Evolutionary conservation across 2,797 vertebrate genomes (phyloP).

Genomic region (Molothrus aeneus): DNA sequence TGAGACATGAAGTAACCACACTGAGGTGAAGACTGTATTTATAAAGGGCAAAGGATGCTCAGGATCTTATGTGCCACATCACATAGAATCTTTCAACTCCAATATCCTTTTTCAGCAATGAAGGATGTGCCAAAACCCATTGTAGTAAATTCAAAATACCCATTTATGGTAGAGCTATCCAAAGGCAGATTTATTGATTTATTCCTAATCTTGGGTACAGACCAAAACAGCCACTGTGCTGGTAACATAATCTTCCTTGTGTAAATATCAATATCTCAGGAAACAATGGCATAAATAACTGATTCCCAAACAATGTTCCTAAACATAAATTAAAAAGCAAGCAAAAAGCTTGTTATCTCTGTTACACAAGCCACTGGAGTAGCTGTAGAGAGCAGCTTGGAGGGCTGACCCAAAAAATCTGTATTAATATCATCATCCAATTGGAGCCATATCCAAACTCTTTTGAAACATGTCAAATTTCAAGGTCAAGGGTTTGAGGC

Average conservation of each 20-base stretch:
- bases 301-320: not conserved
- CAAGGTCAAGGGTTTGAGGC: not conserved
- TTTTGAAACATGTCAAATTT: not conserved
- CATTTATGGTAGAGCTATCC: not conserved
- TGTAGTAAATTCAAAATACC: not conserved
- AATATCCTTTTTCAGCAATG: not conserved
- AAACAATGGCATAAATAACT: slow-evolving; percentile 29
- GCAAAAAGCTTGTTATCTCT: not conserved
- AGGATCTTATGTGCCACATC: not conserved
- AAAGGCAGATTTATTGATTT: slow-evolving; percentile 23
- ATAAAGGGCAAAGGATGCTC: slow-evolving; percentile 36
- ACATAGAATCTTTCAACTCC: not conserved
- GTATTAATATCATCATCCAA: not conserved
- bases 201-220: not conserved
- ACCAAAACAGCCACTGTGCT: not conserved
- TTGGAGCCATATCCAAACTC: not conserved
- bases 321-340: not conserved
- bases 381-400: not conserved
- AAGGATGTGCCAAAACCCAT: not conserved
- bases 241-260: not conserved
- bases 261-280: not conserved
- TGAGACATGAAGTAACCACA: not conserved
- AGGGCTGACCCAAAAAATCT: not conserved
- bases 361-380: not conserved
- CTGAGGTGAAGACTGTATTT: not conserved